These are phyloP conservation scores for Zele albiditarsus DNA, from an alignment of 2,888 invertebrate species.

Conservation along the genomic window DNA sequence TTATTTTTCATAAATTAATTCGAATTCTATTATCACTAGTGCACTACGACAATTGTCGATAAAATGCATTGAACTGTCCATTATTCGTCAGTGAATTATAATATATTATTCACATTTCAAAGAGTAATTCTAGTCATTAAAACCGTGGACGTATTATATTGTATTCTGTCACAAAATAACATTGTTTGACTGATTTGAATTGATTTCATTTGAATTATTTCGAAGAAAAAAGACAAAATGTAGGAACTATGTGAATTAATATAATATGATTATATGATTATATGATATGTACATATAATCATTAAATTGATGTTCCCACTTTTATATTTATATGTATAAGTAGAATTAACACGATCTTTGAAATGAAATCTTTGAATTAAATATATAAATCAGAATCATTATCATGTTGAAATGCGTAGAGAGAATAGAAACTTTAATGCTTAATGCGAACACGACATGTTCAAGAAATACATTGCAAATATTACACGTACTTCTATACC, in stretches of 20 bases:
- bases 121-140: not conserved
- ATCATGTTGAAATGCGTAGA: constrained; percentile 20
- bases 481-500: not conserved
- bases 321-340: constrained; percentile 10
- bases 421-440: constrained; percentile 15
- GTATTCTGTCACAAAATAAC: not conserved
- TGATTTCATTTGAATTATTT: not conserved
- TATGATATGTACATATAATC: not conserved
- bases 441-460: constrained; percentile 5
- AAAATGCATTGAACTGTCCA: not conserved
- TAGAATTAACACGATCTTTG: not conserved
- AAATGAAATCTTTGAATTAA: not conserved
- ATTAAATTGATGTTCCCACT: constrained; percentile 11
- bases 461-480: constrained; percentile 4
- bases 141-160: not conserved
- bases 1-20: not conserved
- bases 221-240: not conserved
- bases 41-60: not conserved
- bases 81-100: not conserved
- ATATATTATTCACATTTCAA: not conserved
- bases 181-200: not conserved
- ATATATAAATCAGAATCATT: constrained; percentile 12
- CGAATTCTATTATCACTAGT: not conserved
- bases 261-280: constrained; percentile 5
- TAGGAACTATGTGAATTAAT: constrained; percentile 8